Evolutionary conservation across 1,140 invertebrate species (phyloP).

Genomic region (Liolophura sinensis): DNA sequence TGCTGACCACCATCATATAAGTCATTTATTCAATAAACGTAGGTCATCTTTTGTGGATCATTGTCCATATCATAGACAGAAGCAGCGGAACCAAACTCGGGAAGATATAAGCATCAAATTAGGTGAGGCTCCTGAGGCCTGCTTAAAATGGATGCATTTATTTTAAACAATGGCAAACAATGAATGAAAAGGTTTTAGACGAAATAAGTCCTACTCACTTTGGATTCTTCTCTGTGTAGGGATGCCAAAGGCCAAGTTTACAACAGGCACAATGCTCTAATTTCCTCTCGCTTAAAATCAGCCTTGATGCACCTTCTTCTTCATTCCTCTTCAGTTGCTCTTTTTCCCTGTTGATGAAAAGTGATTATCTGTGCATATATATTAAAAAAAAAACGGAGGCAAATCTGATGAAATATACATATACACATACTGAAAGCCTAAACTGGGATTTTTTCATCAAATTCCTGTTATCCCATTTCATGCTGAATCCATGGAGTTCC

Average conservation of each 20-base stretch:
- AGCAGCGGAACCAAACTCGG: too few species aligned
- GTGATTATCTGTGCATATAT: neutral
- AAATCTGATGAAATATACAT: neutral
- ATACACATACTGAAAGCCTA: neutral
- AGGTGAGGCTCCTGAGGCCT: too few species aligned
- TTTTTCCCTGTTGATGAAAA: constrained; percentile 17
- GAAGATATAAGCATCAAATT: too few species aligned
- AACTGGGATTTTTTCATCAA: too few species aligned
- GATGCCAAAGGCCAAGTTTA: constrained; percentile 43
- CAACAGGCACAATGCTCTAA: constrained; percentile 44
- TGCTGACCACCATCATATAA: too few species aligned
- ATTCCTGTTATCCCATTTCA: too few species aligned
- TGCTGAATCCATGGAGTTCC: too few species aligned
- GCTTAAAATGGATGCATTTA: too few species aligned
- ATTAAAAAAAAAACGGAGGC: neutral
- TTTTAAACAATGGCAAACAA: neutral
- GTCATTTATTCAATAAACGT: too few species aligned
- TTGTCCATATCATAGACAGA: too few species aligned
- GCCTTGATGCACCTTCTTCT: constrained; percentile 11
- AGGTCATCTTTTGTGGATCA: too few species aligned
- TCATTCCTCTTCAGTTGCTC: constrained; percentile 20
- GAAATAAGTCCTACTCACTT: constrained; percentile 25
- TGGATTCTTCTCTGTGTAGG: constrained; percentile 35
- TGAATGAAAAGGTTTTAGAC: neutral
- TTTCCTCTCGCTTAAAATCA: constrained; percentile 32